Evolutionary conservation across 2,113 vertebrate species (phyloP), one percentile per base, ranked within the genome.

Genomic region (Ceyx margarethae): DNA sequence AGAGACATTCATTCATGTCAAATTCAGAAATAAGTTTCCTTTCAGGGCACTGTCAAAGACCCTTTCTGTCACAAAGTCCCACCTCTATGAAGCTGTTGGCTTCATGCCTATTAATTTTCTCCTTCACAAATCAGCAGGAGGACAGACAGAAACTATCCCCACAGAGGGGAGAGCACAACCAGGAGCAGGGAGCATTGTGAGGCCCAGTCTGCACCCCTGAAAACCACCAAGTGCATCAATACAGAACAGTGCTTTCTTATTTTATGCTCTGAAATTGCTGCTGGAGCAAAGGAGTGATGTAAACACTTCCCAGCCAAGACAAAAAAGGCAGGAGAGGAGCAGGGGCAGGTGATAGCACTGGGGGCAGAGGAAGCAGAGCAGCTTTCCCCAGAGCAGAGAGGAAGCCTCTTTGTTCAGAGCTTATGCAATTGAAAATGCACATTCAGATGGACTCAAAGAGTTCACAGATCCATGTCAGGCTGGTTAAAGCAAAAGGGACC

Each of bases 21-120:
- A 94, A 93, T 91, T 85, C 15, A 95, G 96, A 93, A 96, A 91
- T 92, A 85, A 92, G 94, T 94, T 87, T 87, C 81, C 48, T 85
- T 83, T 93, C 84, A 91, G 64, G 40, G 91, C 72, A 56, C 64
- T 0, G 1, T 67, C 53, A 6, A 74, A 94, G 87, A 77, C 82
- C 87, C 40, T 81, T 82, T 89, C 89, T 91, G 60, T 87, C 89
- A 77, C 5, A 0, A 60, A 73, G 48, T 87, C 75, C 87, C 85
- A 92, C 91, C 64, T 94, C 82, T 85, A 1, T 17, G 61, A 90
- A 69, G 77, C 54, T 76, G 46, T 77, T 93, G 91, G 92, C 91
- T 77, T 74, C 40, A 8, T 94, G 81, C 91, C 94, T 91, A 67
- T 85, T 94, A 92, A 96, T 96, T 94, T 93, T 94, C 75, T 83